A percentile compares a stretch with the other conserved stretches of the same genome.
Conservation (phyloP, 2,797 vertebrate genomes). For the Myripristis murdjan region DNA sequence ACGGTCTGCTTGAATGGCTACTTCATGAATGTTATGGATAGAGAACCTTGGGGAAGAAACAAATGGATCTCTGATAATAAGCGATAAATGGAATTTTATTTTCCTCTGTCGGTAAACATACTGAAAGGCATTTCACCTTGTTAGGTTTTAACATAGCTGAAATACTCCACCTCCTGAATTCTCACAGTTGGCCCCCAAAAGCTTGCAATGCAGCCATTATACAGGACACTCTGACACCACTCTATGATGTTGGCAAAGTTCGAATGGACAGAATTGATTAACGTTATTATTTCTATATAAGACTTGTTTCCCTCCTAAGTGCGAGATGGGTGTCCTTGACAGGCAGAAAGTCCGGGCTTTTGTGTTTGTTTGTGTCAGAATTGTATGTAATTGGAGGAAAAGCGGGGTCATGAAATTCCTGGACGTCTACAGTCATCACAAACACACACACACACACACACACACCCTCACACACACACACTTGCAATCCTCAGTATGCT, state of each 20-base stretch:
- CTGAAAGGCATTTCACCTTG: background rate
- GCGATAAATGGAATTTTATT: background rate
- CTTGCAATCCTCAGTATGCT: no score
- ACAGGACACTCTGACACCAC: background rate
- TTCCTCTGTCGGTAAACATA: background rate
- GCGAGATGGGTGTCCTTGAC: background rate
- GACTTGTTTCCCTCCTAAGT: background rate
- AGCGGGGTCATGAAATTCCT: no score
- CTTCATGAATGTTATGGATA: background rate
- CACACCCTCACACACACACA: no score
- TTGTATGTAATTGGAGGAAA: background rate
- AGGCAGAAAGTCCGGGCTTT: background rate
- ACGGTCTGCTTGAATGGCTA: background rate
- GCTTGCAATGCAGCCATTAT: no score
- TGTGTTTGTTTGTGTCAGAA: constrained; percentile 5
- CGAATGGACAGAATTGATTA: constrained; percentile 3
- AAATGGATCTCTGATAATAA: constrained; percentile 4
- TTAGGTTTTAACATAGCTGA: background rate
- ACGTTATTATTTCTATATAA: background rate
- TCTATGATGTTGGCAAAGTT: background rate
- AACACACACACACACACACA: background rate
- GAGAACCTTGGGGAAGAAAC: constrained; percentile 16
- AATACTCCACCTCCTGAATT: background rate
- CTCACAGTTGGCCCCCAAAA: background rate
- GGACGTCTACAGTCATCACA: background rate